phyloP scores from a whole-genome alignment of 2,888 invertebrate genomes.

The Trimorus sp. region DNA sequence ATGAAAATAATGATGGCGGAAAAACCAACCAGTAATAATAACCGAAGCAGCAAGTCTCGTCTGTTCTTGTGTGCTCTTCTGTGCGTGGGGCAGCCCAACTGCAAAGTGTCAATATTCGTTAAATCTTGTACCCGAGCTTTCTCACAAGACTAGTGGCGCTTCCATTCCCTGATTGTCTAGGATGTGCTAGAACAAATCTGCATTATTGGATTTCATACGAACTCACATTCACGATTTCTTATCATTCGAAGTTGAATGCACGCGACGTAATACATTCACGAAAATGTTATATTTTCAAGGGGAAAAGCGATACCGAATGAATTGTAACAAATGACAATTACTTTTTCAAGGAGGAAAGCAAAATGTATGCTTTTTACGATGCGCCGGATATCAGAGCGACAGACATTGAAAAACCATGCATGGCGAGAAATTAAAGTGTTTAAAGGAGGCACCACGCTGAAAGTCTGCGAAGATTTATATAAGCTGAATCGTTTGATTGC shows the following conservation, averaged over 20 bases:
- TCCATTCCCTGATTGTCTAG: conserved; percentile 60
- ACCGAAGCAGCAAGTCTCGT: conserved; percentile 48
- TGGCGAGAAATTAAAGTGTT: too few relatives aligned
- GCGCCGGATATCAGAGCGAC: conserved; percentile 29
- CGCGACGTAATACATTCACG: conserved; percentile 23
- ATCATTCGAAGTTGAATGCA: conserved; percentile 51
- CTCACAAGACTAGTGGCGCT: conserved; percentile 62
- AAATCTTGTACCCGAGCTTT: conserved; percentile 64
- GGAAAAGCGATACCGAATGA: conserved; percentile 20
- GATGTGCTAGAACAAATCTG: conserved; percentile 59
- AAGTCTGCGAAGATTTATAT: too few relatives aligned
- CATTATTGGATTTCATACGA: conserved; percentile 56
- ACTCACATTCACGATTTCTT: conserved; percentile 53
- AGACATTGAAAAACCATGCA: conserved; percentile 17
- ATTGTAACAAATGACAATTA: conserved; percentile 34
- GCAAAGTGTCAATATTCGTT: conserved; percentile 63
- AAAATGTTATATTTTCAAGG: conserved; percentile 41
- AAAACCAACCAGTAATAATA: conserved; percentile 1
- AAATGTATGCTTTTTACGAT: conserved; percentile 32
- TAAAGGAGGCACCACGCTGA: too few relatives aligned
- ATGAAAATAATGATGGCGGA: background rate
- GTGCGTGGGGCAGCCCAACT: conserved; percentile 51
- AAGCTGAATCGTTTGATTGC: too few relatives aligned
- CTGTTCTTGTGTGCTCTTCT: conserved; percentile 40
- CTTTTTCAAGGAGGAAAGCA: conserved; percentile 16